Evolutionary conservation across 2,888 invertebrate genomes (phyloP).

Genomic region (Andrena praecox): DNA sequence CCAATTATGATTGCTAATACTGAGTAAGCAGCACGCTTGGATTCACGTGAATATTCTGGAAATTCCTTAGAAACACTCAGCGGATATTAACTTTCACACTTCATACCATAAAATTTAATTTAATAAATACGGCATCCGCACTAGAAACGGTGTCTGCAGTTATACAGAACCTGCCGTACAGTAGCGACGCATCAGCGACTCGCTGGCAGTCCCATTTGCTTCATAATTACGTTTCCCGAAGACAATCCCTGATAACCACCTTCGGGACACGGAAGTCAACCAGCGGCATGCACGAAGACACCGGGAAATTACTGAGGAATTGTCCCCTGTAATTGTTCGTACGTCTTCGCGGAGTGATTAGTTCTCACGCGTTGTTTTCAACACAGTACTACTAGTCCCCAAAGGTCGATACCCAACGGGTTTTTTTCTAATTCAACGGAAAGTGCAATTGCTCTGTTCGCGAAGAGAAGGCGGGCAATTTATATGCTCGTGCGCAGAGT

Average conservation of each 20-base stretch:
- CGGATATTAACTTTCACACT: not conserved
- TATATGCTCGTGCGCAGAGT: not conserved
- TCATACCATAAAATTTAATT: too few relatives aligned
- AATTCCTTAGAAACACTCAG: not conserved
- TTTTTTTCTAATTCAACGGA: too few relatives aligned
- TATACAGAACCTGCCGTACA: not conserved
- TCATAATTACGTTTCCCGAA: slow-evolving; percentile 48
- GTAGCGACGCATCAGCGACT: not conserved
- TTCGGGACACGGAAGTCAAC: slow-evolving; percentile 68
- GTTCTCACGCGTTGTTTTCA: slow-evolving; percentile 36
- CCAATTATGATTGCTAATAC: slow-evolving; percentile 21
- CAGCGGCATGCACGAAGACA: slow-evolving; percentile 66
- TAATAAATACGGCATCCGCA: too few relatives aligned
- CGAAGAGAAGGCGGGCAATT: too few relatives aligned
- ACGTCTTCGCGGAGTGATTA: slow-evolving; percentile 31
- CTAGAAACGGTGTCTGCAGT: not conserved
- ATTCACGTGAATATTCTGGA: not conserved
- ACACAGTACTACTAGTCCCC: not conserved
- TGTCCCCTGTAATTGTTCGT: slow-evolving; percentile 56
- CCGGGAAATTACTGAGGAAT: slow-evolving; percentile 64
- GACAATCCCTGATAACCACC: slow-evolving; percentile 54
- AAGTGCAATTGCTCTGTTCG: too few relatives aligned
- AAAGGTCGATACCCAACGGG: not conserved
- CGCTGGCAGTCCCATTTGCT: slow-evolving; percentile 8
- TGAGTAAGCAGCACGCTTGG: not conserved